Percentiles rank a stretch among this genome's conserved stretches.
phyloP scores from a whole-genome alignment of 2,888 invertebrate species.

The Globia sparganii region DNA sequence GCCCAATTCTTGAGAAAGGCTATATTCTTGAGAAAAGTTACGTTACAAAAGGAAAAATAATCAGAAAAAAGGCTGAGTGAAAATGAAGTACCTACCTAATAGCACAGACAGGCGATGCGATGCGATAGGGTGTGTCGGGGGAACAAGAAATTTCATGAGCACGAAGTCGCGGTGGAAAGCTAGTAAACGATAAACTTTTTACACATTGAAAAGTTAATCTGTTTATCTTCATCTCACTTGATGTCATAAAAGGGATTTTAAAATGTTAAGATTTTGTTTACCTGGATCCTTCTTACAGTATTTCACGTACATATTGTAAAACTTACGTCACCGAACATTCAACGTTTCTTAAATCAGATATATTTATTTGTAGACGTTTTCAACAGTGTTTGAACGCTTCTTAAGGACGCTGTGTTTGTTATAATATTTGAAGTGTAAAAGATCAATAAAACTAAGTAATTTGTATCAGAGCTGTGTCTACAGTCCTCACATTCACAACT shows the following conservation, averaged over 20 bases:
- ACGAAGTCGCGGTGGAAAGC: not conserved
- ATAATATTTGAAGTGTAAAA: constrained; percentile 29
- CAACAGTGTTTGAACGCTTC: constrained; percentile 8
- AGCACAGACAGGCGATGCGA: too few relatives aligned
- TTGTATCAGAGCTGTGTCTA: constrained; percentile 5
- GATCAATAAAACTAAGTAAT: constrained; percentile 39
- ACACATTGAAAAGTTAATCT: not conserved
- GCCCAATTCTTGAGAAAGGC: too few relatives aligned
- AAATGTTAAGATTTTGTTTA: not conserved
- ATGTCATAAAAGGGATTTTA: not conserved
- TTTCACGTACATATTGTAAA: not conserved
- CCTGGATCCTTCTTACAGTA: not conserved
- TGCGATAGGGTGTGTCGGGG: not conserved
- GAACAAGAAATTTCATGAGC: not conserved
- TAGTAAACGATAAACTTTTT: not conserved
- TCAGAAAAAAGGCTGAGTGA: too few relatives aligned
- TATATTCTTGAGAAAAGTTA: too few relatives aligned
- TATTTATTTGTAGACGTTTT: constrained; percentile 26
- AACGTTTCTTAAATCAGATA: not conserved
- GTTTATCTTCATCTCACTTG: not conserved
- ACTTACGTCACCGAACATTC: constrained; percentile 11
- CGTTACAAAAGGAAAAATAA: too few relatives aligned
- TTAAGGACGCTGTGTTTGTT: not conserved
- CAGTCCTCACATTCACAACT: constrained; percentile 32
- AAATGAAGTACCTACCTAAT: too few relatives aligned